Evolutionary conservation across 2,797 vertebrate genomes (phyloP), one percentile per base, ranked within the genome.

Genomic region (Ambastaia sidthimunki): DNA sequence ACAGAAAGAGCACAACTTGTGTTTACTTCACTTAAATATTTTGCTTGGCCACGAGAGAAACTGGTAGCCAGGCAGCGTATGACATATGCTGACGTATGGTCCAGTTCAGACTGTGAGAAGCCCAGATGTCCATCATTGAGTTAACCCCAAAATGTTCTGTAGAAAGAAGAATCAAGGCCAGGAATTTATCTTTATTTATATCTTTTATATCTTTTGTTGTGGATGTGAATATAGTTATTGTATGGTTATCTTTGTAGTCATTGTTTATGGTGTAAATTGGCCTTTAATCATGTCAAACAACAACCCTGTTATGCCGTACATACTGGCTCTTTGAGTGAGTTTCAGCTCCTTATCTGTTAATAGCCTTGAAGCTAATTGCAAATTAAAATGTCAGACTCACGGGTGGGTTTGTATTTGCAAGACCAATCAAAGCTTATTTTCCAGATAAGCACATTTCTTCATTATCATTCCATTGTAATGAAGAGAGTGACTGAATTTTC

Each of bases 361-460:
- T 63, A 34, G 28, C 73, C 60, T 65, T n/a, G 7, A 74, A 25
- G 47, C 50, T 67, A 57, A 44, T 68, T 76, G 23, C 34, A 48
- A 76, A 68, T 47, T 23, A 76, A 68, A 67, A 23, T 69, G 75
- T 77, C 65, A 59, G 50, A 69, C 3, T 60, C n/a, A 19, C 52
- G 16, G 37, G 41, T 69, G 54, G 23, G 59, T 69, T 16, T 76
- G 47, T 34, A 67, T 76, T 68, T 47, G 66, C 23, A 23, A 16
- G 21, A 69, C 10, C 47, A 47, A 55, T 55, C 65, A 31, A 16
- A 59, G 21, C 75, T 77, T 7, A 69, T 69, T 68, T 68, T 23
- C 6, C 12, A 19, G 31, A 60, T 16, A 59, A 25, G 65, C 9
- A 19, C 41, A 25, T 60, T 70, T 12, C 55, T 18, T 65, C 6